A percentile compares a stretch with the other conserved stretches of the same genome.
Conservation (phyloP, 1,140 invertebrate species). For the Harlomillsia oculata region DNA sequence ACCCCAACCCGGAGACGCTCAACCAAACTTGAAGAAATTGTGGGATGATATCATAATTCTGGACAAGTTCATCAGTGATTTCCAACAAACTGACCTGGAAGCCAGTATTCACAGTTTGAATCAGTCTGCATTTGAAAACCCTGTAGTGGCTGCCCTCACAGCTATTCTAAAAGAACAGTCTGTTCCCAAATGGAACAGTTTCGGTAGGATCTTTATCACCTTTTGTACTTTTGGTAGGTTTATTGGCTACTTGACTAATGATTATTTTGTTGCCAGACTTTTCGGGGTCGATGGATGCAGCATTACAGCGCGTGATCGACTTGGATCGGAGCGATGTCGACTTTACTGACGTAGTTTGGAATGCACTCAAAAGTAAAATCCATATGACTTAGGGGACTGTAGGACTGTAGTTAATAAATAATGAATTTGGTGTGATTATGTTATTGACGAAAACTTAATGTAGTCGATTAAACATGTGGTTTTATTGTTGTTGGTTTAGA, state of each 20-base stretch:
- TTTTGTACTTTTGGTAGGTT: too few species aligned
- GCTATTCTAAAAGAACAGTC: conserved; percentile 17
- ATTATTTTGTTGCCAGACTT: conserved; percentile 15
- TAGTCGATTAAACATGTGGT: too few species aligned
- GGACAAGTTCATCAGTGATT: conserved; percentile 1
- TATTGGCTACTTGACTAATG: background rate
- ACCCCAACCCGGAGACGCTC: conserved; percentile 30
- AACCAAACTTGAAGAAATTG: conserved; percentile 20
- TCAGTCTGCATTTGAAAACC: background rate
- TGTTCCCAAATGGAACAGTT: conserved; percentile 22
- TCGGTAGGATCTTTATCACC: conserved; percentile 1
- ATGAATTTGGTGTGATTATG: too few species aligned
- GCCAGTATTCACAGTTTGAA: too few species aligned
- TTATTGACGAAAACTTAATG: too few species aligned
- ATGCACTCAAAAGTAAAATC: conserved; percentile 23
- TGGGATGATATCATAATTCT: conserved; percentile 27
- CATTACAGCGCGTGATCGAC: conserved; percentile 11
- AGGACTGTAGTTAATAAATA: too few species aligned
- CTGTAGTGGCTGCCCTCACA: background rate
- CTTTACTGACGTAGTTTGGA: conserved; percentile 29
- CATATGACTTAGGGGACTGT: too few species aligned
- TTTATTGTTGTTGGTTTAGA: conserved; percentile 6
- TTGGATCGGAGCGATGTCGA: conserved; percentile 26
- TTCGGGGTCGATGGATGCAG: conserved; percentile 23
- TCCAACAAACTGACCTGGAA: background rate